Evolutionary conservation across 2,888 invertebrate species (phyloP).

Genomic region (Agonopterix subpropinquella): DNA sequence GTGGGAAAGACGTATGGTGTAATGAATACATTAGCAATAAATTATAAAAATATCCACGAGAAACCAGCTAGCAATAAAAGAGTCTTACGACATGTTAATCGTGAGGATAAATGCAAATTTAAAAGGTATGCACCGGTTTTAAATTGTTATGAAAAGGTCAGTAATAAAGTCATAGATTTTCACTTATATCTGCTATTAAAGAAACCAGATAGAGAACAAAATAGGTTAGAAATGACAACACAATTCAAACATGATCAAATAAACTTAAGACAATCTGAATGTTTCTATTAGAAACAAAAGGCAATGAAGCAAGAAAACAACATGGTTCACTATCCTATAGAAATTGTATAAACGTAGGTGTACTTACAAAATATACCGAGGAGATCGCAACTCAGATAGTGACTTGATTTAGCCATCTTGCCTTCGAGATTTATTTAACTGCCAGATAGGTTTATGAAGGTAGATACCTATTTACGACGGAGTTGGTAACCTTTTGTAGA

Average conservation of each 20-base stretch:
- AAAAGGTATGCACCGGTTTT: conserved; percentile 3
- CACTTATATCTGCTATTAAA: too few species aligned
- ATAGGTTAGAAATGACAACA: too few species aligned
- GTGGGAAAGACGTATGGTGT: conserved; percentile 63
- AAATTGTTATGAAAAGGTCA: neutral
- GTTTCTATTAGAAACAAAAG: too few species aligned
- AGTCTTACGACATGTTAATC: conserved; percentile 56
- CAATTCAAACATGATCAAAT: too few species aligned
- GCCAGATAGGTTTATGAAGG: conserved; percentile 51
- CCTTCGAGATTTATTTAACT: conserved; percentile 48
- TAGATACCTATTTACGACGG: conserved; percentile 12
- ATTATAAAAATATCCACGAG: conserved; percentile 30
- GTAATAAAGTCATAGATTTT: neutral
- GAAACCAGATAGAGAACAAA: too few species aligned
- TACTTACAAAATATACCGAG: conserved; percentile 21
- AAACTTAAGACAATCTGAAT: too few species aligned
- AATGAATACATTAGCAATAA: conserved; percentile 73
- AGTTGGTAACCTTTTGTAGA: conserved; percentile 11
- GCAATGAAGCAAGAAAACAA: too few species aligned
- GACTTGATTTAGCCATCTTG: conserved; percentile 62
- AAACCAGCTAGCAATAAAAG: conserved; percentile 57
- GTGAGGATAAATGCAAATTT: conserved; percentile 45
- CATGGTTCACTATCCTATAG: neutral
- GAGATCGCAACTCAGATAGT: conserved; percentile 57
- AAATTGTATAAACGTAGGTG: conserved; percentile 4